A percentile compares a stretch with the other conserved stretches of the same genome.
phyloP scores from a whole-genome alignment of 2,113 vertebrate species.

The Australoheros scitulus region DNA sequence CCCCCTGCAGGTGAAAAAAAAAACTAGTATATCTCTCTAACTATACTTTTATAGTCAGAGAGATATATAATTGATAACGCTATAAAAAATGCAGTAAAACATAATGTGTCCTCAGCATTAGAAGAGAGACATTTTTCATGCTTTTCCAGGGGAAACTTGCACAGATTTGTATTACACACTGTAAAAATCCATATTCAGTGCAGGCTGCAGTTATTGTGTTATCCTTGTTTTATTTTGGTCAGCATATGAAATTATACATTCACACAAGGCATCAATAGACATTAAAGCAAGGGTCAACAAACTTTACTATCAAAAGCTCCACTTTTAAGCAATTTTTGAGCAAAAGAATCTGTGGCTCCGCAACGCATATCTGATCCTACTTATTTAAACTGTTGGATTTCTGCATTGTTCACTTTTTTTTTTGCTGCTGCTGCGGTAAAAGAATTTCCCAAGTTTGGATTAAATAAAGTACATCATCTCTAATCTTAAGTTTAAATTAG shows the following conservation, averaged over 20 bases:
- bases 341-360: too few species aligned
- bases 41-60: neutral
- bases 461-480: too few species aligned
- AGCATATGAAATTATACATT: neutral
- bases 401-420: too few species aligned
- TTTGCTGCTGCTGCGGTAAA: too few species aligned
- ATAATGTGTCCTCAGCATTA: neutral
- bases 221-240: neutral
- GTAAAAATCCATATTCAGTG: rapidly evolving
- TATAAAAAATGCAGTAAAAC: neutral
- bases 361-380: too few species aligned
- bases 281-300: neutral
- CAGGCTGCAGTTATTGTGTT: neutral
- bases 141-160: neutral
- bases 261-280: rapidly evolving
- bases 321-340: neutral
- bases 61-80: neutral
- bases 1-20: neutral
- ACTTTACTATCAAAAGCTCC: neutral
- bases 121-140: neutral
- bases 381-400: too few species aligned
- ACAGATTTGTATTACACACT: neutral
- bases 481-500: too few species aligned
- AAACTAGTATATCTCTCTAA: neutral
- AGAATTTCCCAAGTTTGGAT: too few species aligned